These are phyloP conservation scores for Apis dorsata DNA, from an alignment of 1,140 invertebrate genomes.

Conservation along the genomic window DNA sequence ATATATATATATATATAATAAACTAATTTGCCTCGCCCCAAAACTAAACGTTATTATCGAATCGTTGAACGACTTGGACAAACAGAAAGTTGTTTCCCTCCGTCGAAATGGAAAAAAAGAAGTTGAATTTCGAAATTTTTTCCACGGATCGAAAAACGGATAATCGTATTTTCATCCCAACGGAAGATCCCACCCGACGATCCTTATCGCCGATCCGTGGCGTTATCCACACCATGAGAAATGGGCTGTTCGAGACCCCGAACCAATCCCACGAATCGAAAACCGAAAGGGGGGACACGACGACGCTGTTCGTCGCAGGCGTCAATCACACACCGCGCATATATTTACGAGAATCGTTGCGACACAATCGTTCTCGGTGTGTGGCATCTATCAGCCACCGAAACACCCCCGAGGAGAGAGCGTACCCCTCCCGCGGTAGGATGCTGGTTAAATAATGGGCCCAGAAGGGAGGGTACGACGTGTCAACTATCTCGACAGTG, in stretches of 20 bases:
- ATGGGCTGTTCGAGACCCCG: constrained; percentile 36
- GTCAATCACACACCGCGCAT: constrained; percentile 78
- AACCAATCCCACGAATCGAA: constrained; percentile 11
- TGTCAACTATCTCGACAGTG: constrained; percentile 78
- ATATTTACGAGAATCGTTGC: constrained; percentile 59
- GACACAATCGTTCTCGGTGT: constrained; percentile 55
- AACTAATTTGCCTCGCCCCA: constrained; percentile 39
- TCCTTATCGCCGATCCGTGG: constrained; percentile 10
- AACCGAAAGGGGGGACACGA: constrained; percentile 44
- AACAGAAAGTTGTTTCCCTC: too few relatives aligned
- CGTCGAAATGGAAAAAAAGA: too few relatives aligned
- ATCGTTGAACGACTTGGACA: too few relatives aligned
- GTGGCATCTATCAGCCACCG: constrained; percentile 59
- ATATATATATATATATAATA: constrained; percentile 37
- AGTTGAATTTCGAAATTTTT: too few relatives aligned
- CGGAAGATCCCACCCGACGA: not conserved
- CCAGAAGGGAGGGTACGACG: constrained; percentile 71
- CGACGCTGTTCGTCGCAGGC: constrained; percentile 73
- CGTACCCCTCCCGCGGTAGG: constrained; percentile 65
- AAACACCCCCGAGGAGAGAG: constrained; percentile 62
- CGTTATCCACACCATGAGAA: constrained; percentile 22
- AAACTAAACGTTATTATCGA: not conserved
- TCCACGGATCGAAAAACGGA: too few relatives aligned
- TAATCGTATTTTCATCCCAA: too few relatives aligned
- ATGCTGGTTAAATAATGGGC: constrained; percentile 80